Conservation (phyloP, 2,797 vertebrate genomes). For the Leptatherina wallacei region DNA sequence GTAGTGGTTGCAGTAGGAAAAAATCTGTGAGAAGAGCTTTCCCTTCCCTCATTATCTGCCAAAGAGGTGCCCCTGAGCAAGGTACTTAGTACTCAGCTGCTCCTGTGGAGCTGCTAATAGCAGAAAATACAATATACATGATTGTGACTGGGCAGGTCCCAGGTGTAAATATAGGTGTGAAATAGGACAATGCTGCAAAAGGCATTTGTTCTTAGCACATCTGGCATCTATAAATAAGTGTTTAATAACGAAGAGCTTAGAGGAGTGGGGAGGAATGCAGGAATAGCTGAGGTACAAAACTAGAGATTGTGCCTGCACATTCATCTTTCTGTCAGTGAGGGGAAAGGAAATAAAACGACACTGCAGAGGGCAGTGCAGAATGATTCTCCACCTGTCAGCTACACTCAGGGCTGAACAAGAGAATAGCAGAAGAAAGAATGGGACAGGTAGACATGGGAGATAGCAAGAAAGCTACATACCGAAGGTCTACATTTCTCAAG, state of each 20-base stretch:
- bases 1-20: slow-evolving; percentile 4
- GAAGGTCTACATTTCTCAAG: slow-evolving; percentile 91
- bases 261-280: slow-evolving; percentile 12
- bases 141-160: slow-evolving; percentile 14
- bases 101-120: slow-evolving; percentile 11
- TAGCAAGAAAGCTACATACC: slow-evolving; percentile 79
- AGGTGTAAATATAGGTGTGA: slow-evolving; percentile 49
- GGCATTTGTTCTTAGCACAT: slow-evolving; percentile 34
- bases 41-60: slow-evolving; percentile 14
- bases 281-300: slow-evolving; percentile 7
- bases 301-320: slow-evolving; percentile 29
- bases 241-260: slow-evolving; percentile 27
- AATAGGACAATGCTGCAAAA: slow-evolving; percentile 18
- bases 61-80: slow-evolving; percentile 25
- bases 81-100: slow-evolving; percentile 20
- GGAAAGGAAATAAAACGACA: slow-evolving; percentile 23
- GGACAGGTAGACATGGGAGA: background rate
- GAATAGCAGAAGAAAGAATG: background rate
- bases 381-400: slow-evolving; percentile 18
- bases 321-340: slow-evolving; percentile 19
- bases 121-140: background rate
- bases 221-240: slow-evolving; percentile 44
- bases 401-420: slow-evolving; percentile 6
- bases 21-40: slow-evolving; percentile 20
- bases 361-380: background rate